phyloP scores from a whole-genome alignment of 1,140 invertebrate genomes.

The Trachelipus rathkii region DNA sequence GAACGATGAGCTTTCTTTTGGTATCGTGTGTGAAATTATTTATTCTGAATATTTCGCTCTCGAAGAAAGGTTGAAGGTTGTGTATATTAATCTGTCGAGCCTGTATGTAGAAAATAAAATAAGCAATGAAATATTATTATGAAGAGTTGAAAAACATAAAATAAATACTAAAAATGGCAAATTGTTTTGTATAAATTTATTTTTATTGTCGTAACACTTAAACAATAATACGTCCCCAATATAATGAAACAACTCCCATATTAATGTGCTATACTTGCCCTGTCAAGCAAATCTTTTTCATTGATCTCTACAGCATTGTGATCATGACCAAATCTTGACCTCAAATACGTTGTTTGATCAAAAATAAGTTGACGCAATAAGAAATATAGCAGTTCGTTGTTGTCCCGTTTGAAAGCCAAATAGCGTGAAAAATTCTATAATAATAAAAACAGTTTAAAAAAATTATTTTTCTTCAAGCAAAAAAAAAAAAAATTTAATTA shows the following conservation, averaged over 20 bases:
- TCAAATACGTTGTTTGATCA: conserved; percentile 82
- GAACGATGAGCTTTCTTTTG: conserved; percentile 77
- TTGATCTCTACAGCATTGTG: conserved; percentile 75
- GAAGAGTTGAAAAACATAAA: too few relatives aligned
- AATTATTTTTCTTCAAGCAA: too few relatives aligned
- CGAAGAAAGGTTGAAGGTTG: conserved; percentile 85
- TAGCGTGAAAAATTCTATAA: conserved; percentile 88
- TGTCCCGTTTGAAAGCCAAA: conserved; percentile 88
- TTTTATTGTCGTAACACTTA: not conserved
- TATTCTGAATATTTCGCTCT: conserved; percentile 82
- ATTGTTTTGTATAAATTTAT: too few relatives aligned
- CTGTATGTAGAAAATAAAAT: conserved; percentile 56
- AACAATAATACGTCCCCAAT: not conserved
- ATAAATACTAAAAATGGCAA: too few relatives aligned
- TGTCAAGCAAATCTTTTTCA: conserved; percentile 85
- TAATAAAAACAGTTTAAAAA: conserved; percentile 25
- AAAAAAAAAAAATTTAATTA: too few relatives aligned
- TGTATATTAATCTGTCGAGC: conserved; percentile 88
- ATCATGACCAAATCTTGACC: conserved; percentile 69
- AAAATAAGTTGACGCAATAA: conserved; percentile 88
- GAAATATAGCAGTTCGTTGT: conserved; percentile 93
- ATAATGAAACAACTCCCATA: not conserved
- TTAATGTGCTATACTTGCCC: conserved; percentile 63
- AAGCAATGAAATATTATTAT: too few relatives aligned
- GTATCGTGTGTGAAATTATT: conserved; percentile 85